Conservation (phyloP, 2,797 vertebrate genomes). For the Acanthopagrus latus region DNA sequence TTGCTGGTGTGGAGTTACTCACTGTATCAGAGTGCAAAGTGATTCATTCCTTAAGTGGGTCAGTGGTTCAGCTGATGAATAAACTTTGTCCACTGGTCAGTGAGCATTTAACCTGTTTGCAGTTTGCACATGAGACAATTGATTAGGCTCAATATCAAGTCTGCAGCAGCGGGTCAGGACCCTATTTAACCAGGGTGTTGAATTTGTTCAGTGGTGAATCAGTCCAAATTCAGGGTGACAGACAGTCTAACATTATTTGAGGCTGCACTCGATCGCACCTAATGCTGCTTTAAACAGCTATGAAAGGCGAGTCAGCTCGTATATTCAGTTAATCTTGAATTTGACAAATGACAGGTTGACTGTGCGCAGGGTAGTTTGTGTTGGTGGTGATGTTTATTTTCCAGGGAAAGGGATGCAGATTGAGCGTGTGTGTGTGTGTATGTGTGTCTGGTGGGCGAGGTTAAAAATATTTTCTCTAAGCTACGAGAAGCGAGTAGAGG, state of each 20-base stretch:
- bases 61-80: conserved; percentile 48
- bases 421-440: not conserved
- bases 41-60: conserved; percentile 50
- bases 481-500: not conserved
- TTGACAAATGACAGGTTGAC: conserved; percentile 9
- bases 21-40: conserved; percentile 13
- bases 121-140: conserved; percentile 45
- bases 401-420: not conserved
- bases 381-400: not conserved
- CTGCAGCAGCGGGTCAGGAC: conserved; percentile 27
- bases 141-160: conserved; percentile 41
- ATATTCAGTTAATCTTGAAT: conserved; percentile 4
- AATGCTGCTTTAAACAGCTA: conserved; percentile 20
- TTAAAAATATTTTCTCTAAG: not conserved
- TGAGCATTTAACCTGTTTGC: conserved; percentile 44
- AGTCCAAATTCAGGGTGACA: conserved; percentile 32
- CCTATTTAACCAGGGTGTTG: conserved; percentile 40
- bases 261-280: not conserved
- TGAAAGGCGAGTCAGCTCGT: conserved; percentile 11
- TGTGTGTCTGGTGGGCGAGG: not conserved
- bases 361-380: not conserved
- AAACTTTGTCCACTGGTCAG: conserved; percentile 39
- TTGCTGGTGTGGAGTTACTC: conserved; percentile 12
- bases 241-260: conserved; percentile 19
- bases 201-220: conserved; percentile 44